Evolutionary conservation across 2,113 vertebrate genomes (phyloP), one percentile per base, ranked within the genome.

Genomic region (Vicugna pacos): DNA sequence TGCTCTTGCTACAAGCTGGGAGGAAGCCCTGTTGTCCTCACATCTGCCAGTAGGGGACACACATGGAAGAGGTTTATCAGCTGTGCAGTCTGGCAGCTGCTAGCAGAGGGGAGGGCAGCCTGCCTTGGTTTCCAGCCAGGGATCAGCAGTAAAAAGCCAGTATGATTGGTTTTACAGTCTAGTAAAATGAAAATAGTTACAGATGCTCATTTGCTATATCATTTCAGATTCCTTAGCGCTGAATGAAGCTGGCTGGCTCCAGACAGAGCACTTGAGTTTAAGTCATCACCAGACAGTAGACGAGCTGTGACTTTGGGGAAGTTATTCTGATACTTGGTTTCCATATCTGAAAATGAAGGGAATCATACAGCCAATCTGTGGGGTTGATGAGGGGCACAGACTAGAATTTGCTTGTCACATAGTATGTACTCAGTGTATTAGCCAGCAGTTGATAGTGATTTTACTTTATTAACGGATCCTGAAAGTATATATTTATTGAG

Each of bases 401-500:
- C 64, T 60, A 73, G 35, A 94, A 82, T 84, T 72, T 48, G n/a
- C 35, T 24, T 67, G 67, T 28, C n/a, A n/a, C 8, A 54, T 1
- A 14, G 30, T 48, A 42, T 67, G 14, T 7, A 54, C 32, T 85
- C 46, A 7, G 42, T 17, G 48, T 28, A 76, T 35, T 22, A 77
- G 38, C 30, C 85, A 86, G 19, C 17, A 70, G 46, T 76, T 80
- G 69, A 70, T 3, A 91, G n/a, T 26, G 42, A 91, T 13, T 83
- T 89, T 62, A 81, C 60, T 72, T 88, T 46, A 64, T 42, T 88
- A 75, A 82, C 15, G 42, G 60, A 80, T n/a, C 8, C 52, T 73
- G 89, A 80, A 69, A 95, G 54, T 46, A 96, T 48, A 30, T 91
- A 77, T 72, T 82, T 93, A 67, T 11, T 81, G 30, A 81, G 48